A percentile compares a stretch with the other conserved stretches of the same genome.
These are phyloP conservation scores for Habroteleia sp. DNA, from an alignment of 2,888 invertebrate species.

Conservation along the genomic window DNA sequence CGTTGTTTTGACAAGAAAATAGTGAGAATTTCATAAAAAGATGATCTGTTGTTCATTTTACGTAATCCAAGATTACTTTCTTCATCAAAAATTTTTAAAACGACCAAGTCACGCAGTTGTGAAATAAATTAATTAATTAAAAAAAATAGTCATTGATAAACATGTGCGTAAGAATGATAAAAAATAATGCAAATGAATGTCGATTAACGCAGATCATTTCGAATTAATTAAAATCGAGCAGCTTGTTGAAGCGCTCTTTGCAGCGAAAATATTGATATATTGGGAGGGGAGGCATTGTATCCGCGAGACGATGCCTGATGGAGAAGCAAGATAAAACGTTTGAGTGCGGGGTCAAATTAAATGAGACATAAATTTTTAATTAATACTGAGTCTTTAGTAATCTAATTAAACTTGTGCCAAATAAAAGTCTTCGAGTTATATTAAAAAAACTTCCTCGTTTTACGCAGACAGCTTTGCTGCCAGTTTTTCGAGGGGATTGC, in stretches of 20 bases:
- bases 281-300: conserved; percentile 18
- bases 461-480: conserved; percentile 53
- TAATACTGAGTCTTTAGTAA: conserved; percentile 61
- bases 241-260: conserved; percentile 4
- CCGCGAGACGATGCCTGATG: conserved; percentile 15
- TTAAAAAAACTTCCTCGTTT: conserved; percentile 58
- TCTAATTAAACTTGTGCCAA: conserved; percentile 61
- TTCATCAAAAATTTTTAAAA: conserved; percentile 10
- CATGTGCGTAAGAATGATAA: no score
- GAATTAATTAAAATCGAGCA: conserved; percentile 17
- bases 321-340: conserved; percentile 44
- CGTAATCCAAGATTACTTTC: conserved; percentile 2
- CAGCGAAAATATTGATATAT: conserved; percentile 35
- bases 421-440: conserved; percentile 61
- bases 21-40: neutral
- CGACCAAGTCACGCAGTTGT: conserved; percentile 3
- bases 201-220: no score
- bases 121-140: conserved; percentile 5
- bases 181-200: no score
- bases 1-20: neutral
- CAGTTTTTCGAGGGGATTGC: conserved; percentile 60
- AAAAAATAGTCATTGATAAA: no score
- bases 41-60: conserved; percentile 11
- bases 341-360: conserved; percentile 48
- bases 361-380: conserved; percentile 62